A percentile compares a stretch with the other conserved stretches of the same genome.
Evolutionary conservation across 2,888 invertebrate species (phyloP).

Genomic region (Lottia scabra): DNA sequence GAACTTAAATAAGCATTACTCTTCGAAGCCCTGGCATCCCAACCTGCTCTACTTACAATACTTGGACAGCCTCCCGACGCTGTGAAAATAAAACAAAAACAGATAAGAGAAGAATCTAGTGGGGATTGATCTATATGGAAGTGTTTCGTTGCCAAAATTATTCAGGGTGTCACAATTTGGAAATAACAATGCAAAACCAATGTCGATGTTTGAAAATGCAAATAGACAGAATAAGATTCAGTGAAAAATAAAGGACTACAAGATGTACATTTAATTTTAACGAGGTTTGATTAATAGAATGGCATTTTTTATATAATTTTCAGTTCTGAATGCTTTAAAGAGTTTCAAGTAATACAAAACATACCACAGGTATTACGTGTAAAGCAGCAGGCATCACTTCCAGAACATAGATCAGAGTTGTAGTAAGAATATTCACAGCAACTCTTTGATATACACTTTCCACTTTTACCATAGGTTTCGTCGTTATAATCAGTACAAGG

Average conservation of each 20-base stretch:
- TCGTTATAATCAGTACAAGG: slow-evolving; percentile 1
- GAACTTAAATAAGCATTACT: slow-evolving; percentile 23
- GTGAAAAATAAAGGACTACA: too few species aligned
- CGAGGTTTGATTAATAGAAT: too few species aligned
- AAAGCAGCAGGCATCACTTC: slow-evolving; percentile 10
- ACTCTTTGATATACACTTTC: slow-evolving; percentile 7
- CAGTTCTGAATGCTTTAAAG: background rate
- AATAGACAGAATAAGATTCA: too few species aligned
- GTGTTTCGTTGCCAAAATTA: too few species aligned
- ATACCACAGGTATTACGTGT: slow-evolving; percentile 3
- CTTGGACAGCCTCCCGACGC: slow-evolving; percentile 19
- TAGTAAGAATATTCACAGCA: slow-evolving; percentile 2
- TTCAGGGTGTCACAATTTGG: too few species aligned
- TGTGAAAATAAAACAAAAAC: background rate
- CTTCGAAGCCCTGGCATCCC: slow-evolving; percentile 32
- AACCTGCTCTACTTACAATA: slow-evolving; percentile 30
- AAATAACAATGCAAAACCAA: too few species aligned
- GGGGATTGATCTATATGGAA: too few species aligned
- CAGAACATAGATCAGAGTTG: slow-evolving; percentile 1
- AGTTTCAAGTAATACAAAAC: background rate
- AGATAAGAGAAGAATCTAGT: background rate
- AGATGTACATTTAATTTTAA: too few species aligned
- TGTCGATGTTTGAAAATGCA: too few species aligned
- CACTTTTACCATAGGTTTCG: background rate
- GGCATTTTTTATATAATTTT: too few species aligned